A percentile compares a stretch with the other conserved stretches of the same genome.
These are phyloP conservation scores for Pinctada fucata DNA, from an alignment of 2,888 invertebrate species.

Conservation along the genomic window DNA sequence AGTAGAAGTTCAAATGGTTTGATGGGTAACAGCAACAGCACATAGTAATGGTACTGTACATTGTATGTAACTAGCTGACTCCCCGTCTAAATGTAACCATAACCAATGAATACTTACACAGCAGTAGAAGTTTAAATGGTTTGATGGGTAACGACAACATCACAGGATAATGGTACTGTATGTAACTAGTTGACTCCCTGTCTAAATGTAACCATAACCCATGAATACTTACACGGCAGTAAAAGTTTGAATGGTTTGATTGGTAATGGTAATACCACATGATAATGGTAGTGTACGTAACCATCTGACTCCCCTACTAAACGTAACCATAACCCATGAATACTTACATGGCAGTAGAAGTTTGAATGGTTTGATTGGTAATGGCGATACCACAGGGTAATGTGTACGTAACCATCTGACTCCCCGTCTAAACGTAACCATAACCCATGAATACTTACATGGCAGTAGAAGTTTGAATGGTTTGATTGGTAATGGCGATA, in stretches of 20 bases:
- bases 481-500: constrained; percentile 86
- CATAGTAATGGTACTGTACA: constrained; percentile 84
- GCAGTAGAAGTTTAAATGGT: constrained; percentile 81
- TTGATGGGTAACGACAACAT: constrained; percentile 86
- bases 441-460: constrained; percentile 66
- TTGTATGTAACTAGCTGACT: constrained; percentile 84
- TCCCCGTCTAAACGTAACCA: constrained; percentile 87
- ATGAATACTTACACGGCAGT: constrained; percentile 62
- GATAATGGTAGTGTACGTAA: constrained; percentile 85
- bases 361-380: constrained; percentile 86
- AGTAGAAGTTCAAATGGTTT: constrained; percentile 82
- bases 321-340: no score
- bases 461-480: constrained; percentile 81
- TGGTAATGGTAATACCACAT: constrained; percentile 85
- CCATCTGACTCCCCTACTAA: constrained; percentile 87
- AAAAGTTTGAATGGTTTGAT: constrained; percentile 84
- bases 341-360: constrained; percentile 67
- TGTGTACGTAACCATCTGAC: constrained; percentile 85
- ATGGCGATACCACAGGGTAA: constrained; percentile 85
- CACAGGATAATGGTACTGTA: constrained; percentile 85
- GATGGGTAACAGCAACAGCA: constrained; percentile 86
- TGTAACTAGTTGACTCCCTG: constrained; percentile 84
- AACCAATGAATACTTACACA: constrained; percentile 55
- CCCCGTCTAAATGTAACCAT: constrained; percentile 82
- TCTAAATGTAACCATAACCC: constrained; percentile 79